Evolutionary conservation across 2,888 invertebrate species (phyloP), one percentile per base, ranked within the genome.

Genomic region (Euclidia mi): DNA sequence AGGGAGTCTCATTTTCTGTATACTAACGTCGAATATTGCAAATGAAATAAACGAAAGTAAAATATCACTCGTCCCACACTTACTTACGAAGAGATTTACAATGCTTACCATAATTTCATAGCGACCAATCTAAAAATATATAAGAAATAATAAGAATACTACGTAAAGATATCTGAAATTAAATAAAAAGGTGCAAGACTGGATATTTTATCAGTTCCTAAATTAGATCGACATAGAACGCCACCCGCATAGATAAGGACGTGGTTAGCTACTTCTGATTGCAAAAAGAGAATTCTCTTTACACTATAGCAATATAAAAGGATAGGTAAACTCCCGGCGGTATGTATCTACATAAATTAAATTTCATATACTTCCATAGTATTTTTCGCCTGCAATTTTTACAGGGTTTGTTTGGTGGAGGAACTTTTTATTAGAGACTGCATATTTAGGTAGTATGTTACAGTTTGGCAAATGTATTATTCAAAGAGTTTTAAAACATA

Each of bases 191-290:
- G 43, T 55, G 52, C 52, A 35, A 51, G 52, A 64, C 62, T 67
- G 50, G 47, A 68, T 70, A n/a, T 78, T 81, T 75, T 72, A 76
- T 72, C 65, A 58, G 57, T 63, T 50, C 65, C 62, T 71, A 78
- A 81, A 82, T 79, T 76, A 75, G 75, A 78, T 78, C 64, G 66
- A 65, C 53, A 61, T 20, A 44, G 73, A 64, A 78, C 81, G 81
- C 62, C 65, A 67, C 79, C 79, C 76, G 80, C 76, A 82, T 82
- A 71, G 66, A 71, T 71, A 78, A 70, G 77, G 66, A 69, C 64
- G 49, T 63, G 58, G 67, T 72, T 76, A 67, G 78, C 72, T 71
- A 73, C 75, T 79, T 78, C 78, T 76, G 79, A 78, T 81, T 78
- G 70, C 74, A 72, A 71, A 81, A 76, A 76, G 71, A 65, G 65